Evolutionary conservation across 2,888 invertebrate species (phyloP).

Genomic region (Melieria picta): DNA sequence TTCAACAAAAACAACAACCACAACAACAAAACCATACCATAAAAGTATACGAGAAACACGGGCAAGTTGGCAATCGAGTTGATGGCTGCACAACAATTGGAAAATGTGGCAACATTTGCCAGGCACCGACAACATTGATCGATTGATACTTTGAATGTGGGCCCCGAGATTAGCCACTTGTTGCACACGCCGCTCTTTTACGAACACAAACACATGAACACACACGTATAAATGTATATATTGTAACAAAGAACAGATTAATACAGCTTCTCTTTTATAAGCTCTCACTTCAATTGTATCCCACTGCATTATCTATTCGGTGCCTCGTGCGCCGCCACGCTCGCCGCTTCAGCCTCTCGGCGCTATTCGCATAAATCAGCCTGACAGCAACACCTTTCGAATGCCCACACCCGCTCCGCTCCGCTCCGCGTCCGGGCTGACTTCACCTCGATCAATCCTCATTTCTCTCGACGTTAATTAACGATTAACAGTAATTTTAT

Average conservation of each 20-base stretch:
- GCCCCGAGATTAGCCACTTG: conserved; percentile 7
- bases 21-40: background rate
- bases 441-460: background rate
- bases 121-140: background rate
- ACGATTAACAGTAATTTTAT: too few relatives aligned
- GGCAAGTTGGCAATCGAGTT: conserved; percentile 4
- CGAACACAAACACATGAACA: conserved; percentile 18
- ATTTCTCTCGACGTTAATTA: background rate
- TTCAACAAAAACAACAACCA: conserved; percentile 12
- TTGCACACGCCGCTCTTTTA: conserved; percentile 19
- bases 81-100: background rate
- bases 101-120: conserved; percentile 1
- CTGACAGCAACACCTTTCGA: background rate
- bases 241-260: too few relatives aligned
- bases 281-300: too few relatives aligned
- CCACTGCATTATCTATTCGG: too few relatives aligned
- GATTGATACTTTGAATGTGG: background rate
- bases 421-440: conserved; percentile 23
- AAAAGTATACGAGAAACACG: too few relatives aligned
- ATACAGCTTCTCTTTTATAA: too few relatives aligned
- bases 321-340: too few relatives aligned
- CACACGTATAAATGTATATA: background rate
- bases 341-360: too few relatives aligned
- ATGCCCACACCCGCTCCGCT: conserved; percentile 1
- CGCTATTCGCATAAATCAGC: too few relatives aligned